Conservation (phyloP, 2,888 invertebrate genomes). For the Cantharis rufa region DNA sequence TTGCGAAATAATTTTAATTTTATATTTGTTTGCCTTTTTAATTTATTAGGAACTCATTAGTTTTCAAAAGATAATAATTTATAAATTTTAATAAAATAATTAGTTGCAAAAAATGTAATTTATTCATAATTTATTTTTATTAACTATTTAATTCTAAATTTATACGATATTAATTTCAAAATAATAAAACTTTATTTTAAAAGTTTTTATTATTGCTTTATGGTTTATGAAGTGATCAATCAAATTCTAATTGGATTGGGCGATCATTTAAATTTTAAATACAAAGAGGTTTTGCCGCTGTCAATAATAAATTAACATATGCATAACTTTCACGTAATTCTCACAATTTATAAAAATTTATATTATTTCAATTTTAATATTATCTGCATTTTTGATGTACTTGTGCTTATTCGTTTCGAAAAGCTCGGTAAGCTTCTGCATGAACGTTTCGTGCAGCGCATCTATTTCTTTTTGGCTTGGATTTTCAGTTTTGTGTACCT, state of each 20-base stretch:
- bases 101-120: background rate
- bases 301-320: background rate
- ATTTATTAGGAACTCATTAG: too few species aligned
- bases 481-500: slow-evolving; percentile 70
- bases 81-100: background rate
- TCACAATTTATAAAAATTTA: background rate
- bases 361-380: slow-evolving; percentile 35
- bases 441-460: slow-evolving; percentile 75
- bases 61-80: too few species aligned
- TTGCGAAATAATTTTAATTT: too few species aligned
- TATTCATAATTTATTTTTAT: background rate
- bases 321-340: background rate
- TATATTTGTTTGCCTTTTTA: too few species aligned
- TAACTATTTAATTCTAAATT: background rate
- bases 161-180: background rate
- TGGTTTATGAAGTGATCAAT: background rate
- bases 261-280: background rate
- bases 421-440: slow-evolving; percentile 67
- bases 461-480: slow-evolving; percentile 79
- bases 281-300: background rate
- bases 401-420: slow-evolving; percentile 85
- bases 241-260: background rate
- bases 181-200: background rate
- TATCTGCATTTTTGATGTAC: slow-evolving; percentile 68
- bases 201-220: background rate